Evolutionary conservation across 2,888 invertebrate genomes (phyloP).

Genomic region (Mantis religiosa): DNA sequence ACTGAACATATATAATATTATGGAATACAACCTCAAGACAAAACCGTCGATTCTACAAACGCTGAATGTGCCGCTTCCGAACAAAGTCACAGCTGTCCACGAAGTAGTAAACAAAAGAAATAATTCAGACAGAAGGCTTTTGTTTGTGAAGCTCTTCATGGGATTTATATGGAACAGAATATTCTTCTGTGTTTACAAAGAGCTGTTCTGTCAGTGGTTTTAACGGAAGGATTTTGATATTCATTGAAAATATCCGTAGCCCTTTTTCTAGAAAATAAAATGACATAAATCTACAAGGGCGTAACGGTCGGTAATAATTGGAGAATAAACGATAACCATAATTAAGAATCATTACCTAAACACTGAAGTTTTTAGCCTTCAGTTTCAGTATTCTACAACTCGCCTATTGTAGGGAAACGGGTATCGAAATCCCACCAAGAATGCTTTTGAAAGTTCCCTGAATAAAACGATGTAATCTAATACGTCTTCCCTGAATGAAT

Average conservation of each 20-base stretch:
- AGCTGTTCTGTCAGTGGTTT: neutral
- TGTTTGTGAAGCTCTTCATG: neutral
- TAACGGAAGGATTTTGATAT: neutral
- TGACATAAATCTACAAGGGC: neutral
- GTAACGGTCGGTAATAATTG: no score
- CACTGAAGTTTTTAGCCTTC: no score
- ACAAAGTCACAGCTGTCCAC: neutral
- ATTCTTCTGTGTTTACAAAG: neutral
- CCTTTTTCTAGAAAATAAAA: neutral
- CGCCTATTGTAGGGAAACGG: no score
- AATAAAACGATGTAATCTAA: no score
- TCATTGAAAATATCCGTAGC: neutral
- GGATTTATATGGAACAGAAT: neutral
- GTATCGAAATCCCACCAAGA: no score
- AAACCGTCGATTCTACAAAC: neutral
- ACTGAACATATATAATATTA: neutral
- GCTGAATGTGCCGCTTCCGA: neutral
- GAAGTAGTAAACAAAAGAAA: neutral
- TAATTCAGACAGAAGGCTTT: neutral
- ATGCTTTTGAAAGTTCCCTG: no score
- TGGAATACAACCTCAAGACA: neutral
- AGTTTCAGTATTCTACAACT: no score
- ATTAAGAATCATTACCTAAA: no score
- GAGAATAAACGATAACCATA: no score
- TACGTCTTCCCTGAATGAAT: no score